phyloP scores from a whole-genome alignment of 2,888 invertebrate genomes.

The Invenusta paracnida region DNA sequence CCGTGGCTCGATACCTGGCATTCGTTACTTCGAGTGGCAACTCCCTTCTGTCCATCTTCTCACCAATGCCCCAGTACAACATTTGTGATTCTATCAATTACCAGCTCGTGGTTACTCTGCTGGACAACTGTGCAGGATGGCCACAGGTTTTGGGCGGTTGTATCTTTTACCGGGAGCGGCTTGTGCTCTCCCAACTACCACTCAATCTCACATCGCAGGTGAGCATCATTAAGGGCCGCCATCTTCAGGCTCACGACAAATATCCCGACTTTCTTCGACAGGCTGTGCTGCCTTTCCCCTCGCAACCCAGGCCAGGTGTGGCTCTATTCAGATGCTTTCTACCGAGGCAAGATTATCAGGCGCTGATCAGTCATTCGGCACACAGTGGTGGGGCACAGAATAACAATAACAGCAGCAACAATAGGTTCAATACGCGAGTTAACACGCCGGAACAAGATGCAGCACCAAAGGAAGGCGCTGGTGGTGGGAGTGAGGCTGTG shows the following conservation, averaged over 20 bases:
- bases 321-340: neutral
- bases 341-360: neutral
- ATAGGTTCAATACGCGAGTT: neutral
- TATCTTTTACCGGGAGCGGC: conserved; percentile 23
- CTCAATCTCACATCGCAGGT: neutral
- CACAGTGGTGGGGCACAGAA: neutral
- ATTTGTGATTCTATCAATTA: neutral
- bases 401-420: neutral
- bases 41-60: neutral
- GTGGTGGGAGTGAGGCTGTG: neutral
- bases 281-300: neutral
- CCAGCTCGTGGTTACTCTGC: neutral
- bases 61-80: conserved; percentile 13
- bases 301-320: neutral
- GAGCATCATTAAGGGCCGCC: neutral
- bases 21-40: conserved; percentile 1
- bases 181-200: neutral
- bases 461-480: neutral
- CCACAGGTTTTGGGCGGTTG: neutral
- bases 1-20: neutral
- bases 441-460: neutral
- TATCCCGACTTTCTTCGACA: neutral
- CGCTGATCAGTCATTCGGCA: neutral
- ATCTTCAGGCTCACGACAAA: neutral
- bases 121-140: neutral